Conservation (phyloP, 2,888 invertebrate species). For the Hedya salicella region DNA sequence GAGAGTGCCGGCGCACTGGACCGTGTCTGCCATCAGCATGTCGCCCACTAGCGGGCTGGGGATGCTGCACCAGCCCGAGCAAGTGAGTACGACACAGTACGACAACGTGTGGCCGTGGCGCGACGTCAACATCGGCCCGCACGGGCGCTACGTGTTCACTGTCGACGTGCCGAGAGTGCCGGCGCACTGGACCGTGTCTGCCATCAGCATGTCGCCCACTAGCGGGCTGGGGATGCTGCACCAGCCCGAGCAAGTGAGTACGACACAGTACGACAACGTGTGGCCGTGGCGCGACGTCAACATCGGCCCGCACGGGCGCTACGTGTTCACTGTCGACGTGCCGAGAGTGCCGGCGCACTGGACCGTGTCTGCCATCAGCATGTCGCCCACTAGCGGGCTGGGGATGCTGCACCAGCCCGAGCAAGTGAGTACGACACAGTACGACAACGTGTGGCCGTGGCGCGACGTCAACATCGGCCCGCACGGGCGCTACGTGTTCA, state of each 20-base stretch:
- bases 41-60: conserved; percentile 95
- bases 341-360: conserved; percentile 93
- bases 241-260: conserved; percentile 89
- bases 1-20: conserved; percentile 93
- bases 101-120: conserved; percentile 55
- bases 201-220: conserved; percentile 94
- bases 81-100: conserved; percentile 78
- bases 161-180: conserved; percentile 92
- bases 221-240: conserved; percentile 95
- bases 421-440: conserved; percentile 86
- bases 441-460: no score
- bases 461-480: no score
- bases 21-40: conserved; percentile 96
- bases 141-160: conserved; percentile 93
- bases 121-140: conserved; percentile 77
- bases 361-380: conserved; percentile 96
- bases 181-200: conserved; percentile 96
- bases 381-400: conserved; percentile 94
- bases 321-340: conserved; percentile 92
- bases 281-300: conserved; percentile 90
- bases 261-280: conserved; percentile 93
- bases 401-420: conserved; percentile 93
- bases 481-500: no score
- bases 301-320: conserved; percentile 88
- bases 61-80: conserved; percentile 91